phyloP scores from a whole-genome alignment of 53 echinoderm and acorn worm genomes.

The Glandiceps talaboti region DNA sequence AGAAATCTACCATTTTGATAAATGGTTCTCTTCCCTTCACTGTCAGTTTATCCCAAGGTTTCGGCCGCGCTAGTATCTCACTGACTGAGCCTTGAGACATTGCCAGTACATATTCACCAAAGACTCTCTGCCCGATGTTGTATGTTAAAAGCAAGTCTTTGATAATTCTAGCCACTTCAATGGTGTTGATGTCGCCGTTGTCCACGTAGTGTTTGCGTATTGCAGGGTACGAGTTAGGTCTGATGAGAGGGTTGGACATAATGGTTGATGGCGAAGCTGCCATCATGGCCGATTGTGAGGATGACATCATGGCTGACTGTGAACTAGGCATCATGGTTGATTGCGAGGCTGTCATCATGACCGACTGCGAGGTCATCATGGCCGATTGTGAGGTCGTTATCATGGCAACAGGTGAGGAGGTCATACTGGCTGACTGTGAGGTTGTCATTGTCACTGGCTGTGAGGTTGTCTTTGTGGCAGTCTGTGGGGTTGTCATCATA shows the following conservation, averaged over 20 bases:
- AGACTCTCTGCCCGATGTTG: constrained; percentile 87
- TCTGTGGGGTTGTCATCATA: background rate
- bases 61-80: constrained; percentile 81
- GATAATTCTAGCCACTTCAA: constrained; percentile 65
- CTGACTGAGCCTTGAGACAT: constrained; percentile 97
- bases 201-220: background rate
- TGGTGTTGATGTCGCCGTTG: constrained; percentile 69
- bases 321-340: too few relatives aligned
- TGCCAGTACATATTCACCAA: constrained; percentile 90
- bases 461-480: too few relatives aligned
- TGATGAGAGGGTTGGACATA: too few relatives aligned
- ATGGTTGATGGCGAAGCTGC: too few relatives aligned
- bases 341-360: too few relatives aligned
- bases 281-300: too few relatives aligned
- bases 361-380: too few relatives aligned
- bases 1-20: constrained; percentile 94
- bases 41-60: constrained; percentile 96
- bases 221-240: background rate
- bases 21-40: constrained; percentile 92
- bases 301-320: too few relatives aligned
- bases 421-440: too few relatives aligned
- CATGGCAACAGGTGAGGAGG: too few relatives aligned
- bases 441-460: too few relatives aligned
- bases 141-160: constrained; percentile 77
- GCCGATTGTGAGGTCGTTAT: too few relatives aligned